Base-by-base conservation (phyloP, 2,888 invertebrate genomes). In the Thysanoteuthis rhombus region DNA sequence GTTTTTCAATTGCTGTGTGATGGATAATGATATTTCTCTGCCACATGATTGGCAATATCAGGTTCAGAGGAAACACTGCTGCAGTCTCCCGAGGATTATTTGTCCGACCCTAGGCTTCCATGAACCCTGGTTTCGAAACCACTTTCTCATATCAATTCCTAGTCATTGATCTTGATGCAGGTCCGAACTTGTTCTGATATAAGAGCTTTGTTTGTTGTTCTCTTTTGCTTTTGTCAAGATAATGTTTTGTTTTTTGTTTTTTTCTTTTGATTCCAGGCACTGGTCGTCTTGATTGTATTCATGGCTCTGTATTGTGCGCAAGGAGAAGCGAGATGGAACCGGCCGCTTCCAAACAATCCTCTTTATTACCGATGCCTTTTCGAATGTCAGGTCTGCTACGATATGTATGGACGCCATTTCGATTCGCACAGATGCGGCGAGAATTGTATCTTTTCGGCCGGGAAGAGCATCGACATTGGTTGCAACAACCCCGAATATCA, bases 341-440 rank as follows among this genome's bases (percentile, higher is more conserved):
- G 45, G 2, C 45, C 92, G 0, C 45, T 92, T 40, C 92, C 92
- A 8, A 92, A n/a, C 32, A 92, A 92, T 10, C 92, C 92, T 42
- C 92, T 92, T n/a, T 92, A 92, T n/a, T 92, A 92, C 40, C 92
- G 92, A 22, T 92, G 92, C n/a, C 92, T 92, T 39, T 92, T 92
- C 32, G 92, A 92, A 45, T 92, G 92, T 4, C 92, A 92, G 36
- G 92, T 92, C 45, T 92, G 92, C 92, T 92, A 92, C 45, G 92
- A 92, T 1, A 92, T 42, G 92, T 92, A 92, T 28, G 92, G 92
- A 16, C n/a, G 36, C 45, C 92, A 92, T 39, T 92, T 92, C 36
- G 92, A 92, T 92, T 92, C 92, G 6, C 40, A 39, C 4, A 40
- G n/a, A 92, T 92, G 92, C 32, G 92, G 92, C 1, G 45, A 92